These are phyloP conservation scores for Columbina picui DNA, from an alignment of 2,113 vertebrate genomes.

Conservation along the genomic window DNA sequence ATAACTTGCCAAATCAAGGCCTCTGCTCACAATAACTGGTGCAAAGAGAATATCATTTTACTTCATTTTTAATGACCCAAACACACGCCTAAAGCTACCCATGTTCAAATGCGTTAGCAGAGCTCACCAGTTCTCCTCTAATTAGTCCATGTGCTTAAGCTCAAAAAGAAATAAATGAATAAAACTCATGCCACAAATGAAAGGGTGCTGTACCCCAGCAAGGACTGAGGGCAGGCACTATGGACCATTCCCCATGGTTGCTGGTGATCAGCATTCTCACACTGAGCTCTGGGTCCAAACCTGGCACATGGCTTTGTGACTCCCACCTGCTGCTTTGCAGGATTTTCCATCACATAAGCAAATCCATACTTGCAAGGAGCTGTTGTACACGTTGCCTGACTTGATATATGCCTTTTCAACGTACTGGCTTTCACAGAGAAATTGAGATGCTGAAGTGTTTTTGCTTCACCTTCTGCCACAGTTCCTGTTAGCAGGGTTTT, in stretches of 20 bases:
- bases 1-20: not conserved
- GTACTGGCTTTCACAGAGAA: not conserved
- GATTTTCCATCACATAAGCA: not conserved
- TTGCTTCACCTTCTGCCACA: not conserved
- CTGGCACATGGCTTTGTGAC: not conserved
- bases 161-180: not conserved
- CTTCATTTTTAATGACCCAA: slow-evolving; percentile 33
- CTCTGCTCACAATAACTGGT: not conserved
- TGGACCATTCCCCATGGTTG: not conserved
- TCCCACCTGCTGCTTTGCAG: not conserved
- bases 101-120: not conserved
- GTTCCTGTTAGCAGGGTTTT: not conserved
- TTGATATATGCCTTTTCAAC: not conserved
- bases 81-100: slow-evolving; percentile 32
- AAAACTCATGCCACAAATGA: not conserved
- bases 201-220: not conserved
- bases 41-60: not conserved
- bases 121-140: slow-evolving; percentile 22
- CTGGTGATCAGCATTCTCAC: not conserved
- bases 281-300: not conserved
- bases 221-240: not conserved
- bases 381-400: not conserved
- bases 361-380: not conserved
- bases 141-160: not conserved
- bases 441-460: not conserved